Base-by-base conservation (phyloP, 2,888 invertebrate species). In the Tachina lurida region DNA sequence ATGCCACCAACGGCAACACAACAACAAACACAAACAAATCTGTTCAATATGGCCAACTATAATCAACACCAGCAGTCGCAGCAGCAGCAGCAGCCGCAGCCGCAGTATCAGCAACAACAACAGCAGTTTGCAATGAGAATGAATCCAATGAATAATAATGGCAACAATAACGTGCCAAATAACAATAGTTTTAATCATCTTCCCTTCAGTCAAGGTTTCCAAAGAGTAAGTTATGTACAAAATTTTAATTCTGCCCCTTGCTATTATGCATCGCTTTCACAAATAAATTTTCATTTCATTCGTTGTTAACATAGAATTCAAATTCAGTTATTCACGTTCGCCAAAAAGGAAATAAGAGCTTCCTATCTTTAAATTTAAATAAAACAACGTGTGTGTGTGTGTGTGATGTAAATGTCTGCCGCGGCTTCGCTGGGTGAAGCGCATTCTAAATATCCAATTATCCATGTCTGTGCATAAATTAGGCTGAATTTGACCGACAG, bases 141-240 rank as follows among this genome's bases (percentile, higher is more conserved):
- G 19, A 89, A 73, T 87, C 88, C 31, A 89, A 89, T 83, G 45
- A 79, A 76, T 67, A 79, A 76, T 67, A 86, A 82, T 54, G 75
- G 75, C 65, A 71, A 17, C 60, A 78, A 49, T 43, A 78, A 71
- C 62, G 76, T 83, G 81, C 74, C 84, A 73, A 84, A 87, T 73
- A 88, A 77, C 77, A 89, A 88, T 83, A 83, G 68, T 82, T 82
- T 76, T 78, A 83, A 78, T 79, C 84, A 87, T 71, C 85, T 90
- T 84, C 91, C 92, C 84, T 92, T 91, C 62, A 92, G 90, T 86
- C 89, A 91, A 88, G 91, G 92, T 85, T 91, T 91, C 88, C 93
- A 92, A 88, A 91, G 91, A 88, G 92, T 92, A 89, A 89, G 89
- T 90, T 62, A 31, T 43, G 17, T 15, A 31, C 31, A 31, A 31